Base-by-base conservation (phyloP, 2,797 vertebrate species). In the Scleropages formosus region DNA sequence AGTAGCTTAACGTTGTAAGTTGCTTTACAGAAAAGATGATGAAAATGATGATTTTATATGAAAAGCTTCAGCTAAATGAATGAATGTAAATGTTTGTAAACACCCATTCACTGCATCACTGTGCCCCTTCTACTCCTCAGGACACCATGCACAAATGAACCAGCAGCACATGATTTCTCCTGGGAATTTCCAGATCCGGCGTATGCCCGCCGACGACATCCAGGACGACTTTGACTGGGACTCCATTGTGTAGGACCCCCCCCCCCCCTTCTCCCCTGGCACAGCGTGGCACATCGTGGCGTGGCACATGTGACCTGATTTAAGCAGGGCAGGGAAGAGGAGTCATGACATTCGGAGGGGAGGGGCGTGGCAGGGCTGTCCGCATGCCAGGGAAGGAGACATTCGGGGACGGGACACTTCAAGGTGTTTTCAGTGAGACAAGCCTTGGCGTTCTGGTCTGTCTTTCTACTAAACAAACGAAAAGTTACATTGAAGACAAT, bases 201-300 rank as follows among this genome's bases (percentile, higher is more conserved):
- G 94, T 85, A 91, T 96, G 91, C 93, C 90, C 80, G 87, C 95
- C 15, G 95, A 96, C 51, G 95, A 96, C 87, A 96, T 96, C 90
- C 94, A 96, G 89, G 95, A 96, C 64, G 95, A 96, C 79, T 96
- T 96, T 83, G 95, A 96, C 85, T 96, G 95, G 95, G 95, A 96
- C 93, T 96, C 95, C 84, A 96, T 96, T 81, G 95, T 96, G 86
- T 96, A 96, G 90, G 85, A 79, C 80, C 79, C 80, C 80, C 24
- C 78, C 70, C 11, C 26, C 56, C 1, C 18, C 18, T 47, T 82
- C 71, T 46, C 31, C 60, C 67, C 16, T 1, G 72, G 65, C 78
- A 72, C 73, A 75, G 78, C 78, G 77, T 79, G 70, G 26, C 73
- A 77, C 77, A 75, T 79, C 47, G 74, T 79, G 78, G 69, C 77